Evolutionary conservation across 1,140 invertebrate species (phyloP), one percentile per base, ranked within the genome.

Genomic region (Drosophila ogumai): DNA sequence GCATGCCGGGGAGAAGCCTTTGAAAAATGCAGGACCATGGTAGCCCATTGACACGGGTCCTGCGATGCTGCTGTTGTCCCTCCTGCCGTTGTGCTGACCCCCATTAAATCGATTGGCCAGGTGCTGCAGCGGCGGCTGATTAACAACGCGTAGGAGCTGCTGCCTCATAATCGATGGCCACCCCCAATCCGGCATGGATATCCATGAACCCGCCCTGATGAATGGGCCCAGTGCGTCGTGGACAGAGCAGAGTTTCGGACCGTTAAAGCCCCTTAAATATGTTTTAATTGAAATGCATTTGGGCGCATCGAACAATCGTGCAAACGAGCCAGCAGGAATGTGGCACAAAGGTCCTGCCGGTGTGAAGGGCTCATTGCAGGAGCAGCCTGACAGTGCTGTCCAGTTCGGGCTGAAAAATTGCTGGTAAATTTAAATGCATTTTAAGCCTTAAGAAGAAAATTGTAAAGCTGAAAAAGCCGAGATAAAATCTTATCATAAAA

Each of bases 201-300:
- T 17, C 69, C 28, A 57, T 34, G 46, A 15, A 40, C 34, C 59
- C 6, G 25, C 60, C 22, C 52, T 85, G 74, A 80, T 71, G 82
- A 85, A 81, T 85, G 81, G 67, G 49, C 56, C 73, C 72, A 76
- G 25, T 59, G 76, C 49, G 72, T 32, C 36, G 59, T 17, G 38
- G 17, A 19, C 41, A 38, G 32, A 15, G 36, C 46, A 9, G 46
- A 19, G 59, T 25, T 47, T 31, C 61, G 49, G 44, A 60, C 50
- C 40, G 60, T 46, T 67, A 71, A 63, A 63, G 68, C 68, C 52
- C 78, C 65, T 88, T 84, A 88, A 88, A 88, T 85, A 85, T 79
- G 85, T 73, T 81, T 82, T 88, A 88, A 88, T 90, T 88, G 85
- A 81, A 88, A 85, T 90, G 85, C 85, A 90, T 81, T 90, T 90